phyloP scores from a whole-genome alignment of 1,140 invertebrate species.

The Thaumetopoea pityocampa region DNA sequence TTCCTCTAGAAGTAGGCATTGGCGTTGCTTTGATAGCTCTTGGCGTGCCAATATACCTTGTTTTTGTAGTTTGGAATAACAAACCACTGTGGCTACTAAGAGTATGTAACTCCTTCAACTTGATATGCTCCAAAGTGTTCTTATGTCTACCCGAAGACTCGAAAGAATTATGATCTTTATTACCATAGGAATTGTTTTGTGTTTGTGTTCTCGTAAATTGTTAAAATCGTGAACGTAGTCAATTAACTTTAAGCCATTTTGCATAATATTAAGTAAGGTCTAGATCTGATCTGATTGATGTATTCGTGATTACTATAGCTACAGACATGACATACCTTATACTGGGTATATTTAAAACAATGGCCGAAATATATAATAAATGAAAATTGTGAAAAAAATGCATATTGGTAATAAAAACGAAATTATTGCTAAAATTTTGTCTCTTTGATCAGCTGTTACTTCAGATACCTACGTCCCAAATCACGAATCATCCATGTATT shows the following conservation, averaged over 20 bases:
- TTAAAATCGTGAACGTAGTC: too few relatives aligned
- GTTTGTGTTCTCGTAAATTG: too few relatives aligned
- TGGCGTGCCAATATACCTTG: conserved; percentile 91
- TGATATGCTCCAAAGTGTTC: conserved; percentile 84
- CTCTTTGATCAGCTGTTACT: too few relatives aligned
- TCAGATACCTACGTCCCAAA: conserved; percentile 3
- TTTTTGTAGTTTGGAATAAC: conserved; percentile 90
- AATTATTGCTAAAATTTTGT: conserved; percentile 5
- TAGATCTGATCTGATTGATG: too few relatives aligned
- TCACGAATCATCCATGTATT: too few relatives aligned
- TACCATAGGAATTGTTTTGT: conserved; percentile 3
- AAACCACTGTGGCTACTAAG: conserved; percentile 80
- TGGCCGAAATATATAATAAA: too few relatives aligned
- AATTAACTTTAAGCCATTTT: too few relatives aligned
- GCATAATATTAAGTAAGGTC: conserved; percentile 15
- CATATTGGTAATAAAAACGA: conserved; percentile 11
- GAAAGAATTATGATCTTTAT: conserved; percentile 63
- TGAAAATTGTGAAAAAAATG: too few relatives aligned
- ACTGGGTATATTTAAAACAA: too few relatives aligned
- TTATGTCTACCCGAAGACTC: conserved; percentile 82
- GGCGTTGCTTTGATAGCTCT: conserved; percentile 85
- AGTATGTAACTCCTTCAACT: conserved; percentile 79
- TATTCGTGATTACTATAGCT: too few relatives aligned
- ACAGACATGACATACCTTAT: too few relatives aligned
- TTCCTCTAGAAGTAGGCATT: conserved; percentile 88